These are phyloP conservation scores for Siniperca chuatsi DNA, from an alignment of 2,113 vertebrate species.

Conservation along the genomic window DNA sequence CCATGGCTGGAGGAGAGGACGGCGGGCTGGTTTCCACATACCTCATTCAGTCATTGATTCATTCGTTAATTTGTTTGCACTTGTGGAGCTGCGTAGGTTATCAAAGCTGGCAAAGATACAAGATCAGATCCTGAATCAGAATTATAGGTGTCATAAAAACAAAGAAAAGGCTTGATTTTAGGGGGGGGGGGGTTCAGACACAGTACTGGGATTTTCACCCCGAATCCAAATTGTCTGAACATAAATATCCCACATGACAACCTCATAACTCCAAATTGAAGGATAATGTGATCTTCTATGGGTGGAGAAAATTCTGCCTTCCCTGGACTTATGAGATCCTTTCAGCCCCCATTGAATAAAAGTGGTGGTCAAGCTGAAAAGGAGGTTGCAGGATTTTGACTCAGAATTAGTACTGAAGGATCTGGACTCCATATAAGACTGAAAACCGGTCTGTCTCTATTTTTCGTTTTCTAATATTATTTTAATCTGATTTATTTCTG, in stretches of 20 bases:
- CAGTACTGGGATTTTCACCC: conserved; percentile 21
- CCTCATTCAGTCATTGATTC: background rate
- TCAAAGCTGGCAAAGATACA: background rate
- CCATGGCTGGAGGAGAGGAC: conserved; percentile 14
- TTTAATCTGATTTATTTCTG: no score
- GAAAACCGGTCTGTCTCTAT: background rate
- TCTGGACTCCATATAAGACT: background rate
- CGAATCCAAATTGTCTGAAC: conserved; percentile 51
- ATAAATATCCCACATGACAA: conserved; percentile 71
- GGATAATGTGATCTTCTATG: conserved; percentile 65
- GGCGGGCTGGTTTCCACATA: background rate
- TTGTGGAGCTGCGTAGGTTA: background rate
- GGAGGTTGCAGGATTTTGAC: conserved; percentile 26
- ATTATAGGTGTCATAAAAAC: background rate
- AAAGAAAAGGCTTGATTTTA: background rate
- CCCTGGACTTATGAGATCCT: conserved; percentile 62
- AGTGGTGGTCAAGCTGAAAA: conserved; percentile 54
- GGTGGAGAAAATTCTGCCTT: conserved; percentile 53
- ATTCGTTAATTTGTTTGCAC: conserved; percentile 19
- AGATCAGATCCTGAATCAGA: conserved; percentile 8
- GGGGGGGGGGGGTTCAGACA: background rate
- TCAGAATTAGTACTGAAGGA: background rate
- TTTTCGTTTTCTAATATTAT: background rate
- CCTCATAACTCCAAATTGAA: conserved; percentile 71
- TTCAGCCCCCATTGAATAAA: conserved; percentile 39